A percentile compares a stretch with the other conserved stretches of the same genome.
Conservation (phyloP, 2,113 vertebrate species). For the Bambusicola thoracicus region DNA sequence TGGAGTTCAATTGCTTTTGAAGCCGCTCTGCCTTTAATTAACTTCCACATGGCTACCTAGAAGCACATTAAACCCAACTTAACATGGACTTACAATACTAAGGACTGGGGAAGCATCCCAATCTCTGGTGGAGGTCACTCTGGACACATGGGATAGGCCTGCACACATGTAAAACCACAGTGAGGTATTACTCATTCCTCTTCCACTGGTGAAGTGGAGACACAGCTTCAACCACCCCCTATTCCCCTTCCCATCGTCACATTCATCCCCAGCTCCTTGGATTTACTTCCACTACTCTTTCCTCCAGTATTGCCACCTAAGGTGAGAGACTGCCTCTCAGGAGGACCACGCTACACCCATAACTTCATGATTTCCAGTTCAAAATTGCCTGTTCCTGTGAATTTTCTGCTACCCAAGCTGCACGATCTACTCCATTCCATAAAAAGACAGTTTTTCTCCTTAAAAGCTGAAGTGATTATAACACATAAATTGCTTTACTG, state of each 20-base stretch:
- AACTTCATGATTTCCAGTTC: not conserved
- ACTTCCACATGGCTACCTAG: not conserved
- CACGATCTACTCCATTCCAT: not conserved
- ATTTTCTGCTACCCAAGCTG: not conserved
- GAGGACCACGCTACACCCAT: not conserved
- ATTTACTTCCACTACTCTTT: not conserved
- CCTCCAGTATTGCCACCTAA: not conserved
- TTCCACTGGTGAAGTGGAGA: not conserved
- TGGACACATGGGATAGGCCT: not conserved
- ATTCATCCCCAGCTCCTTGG: not conserved
- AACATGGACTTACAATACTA: not conserved
- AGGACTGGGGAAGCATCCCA: not conserved
- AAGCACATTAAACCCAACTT: not conserved
- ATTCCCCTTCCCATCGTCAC: not conserved
- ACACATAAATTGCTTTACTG: constrained; percentile 30
- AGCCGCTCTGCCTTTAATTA: not conserved
- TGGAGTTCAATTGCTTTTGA: not conserved
- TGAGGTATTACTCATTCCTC: not conserved
- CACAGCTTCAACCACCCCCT: not conserved
- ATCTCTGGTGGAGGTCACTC: not conserved
- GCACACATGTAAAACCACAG: accelerated
- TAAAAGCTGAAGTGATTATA: constrained; percentile 9
- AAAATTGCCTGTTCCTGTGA: not conserved
- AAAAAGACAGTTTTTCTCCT: not conserved
- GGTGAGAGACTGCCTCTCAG: not conserved